phyloP scores from a whole-genome alignment of 2,888 invertebrate genomes.

The Xylota segnis region DNA sequence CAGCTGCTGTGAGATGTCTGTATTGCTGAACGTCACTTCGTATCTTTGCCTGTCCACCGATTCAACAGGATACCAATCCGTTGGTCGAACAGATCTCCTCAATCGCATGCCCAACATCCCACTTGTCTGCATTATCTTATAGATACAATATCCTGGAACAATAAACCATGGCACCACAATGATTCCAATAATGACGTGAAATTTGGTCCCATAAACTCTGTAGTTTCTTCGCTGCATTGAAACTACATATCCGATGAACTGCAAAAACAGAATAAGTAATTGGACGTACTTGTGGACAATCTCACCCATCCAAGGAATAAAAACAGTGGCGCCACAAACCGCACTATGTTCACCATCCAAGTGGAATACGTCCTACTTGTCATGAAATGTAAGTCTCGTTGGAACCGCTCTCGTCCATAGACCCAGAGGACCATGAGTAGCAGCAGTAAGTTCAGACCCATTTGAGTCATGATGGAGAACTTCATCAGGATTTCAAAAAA shows the following conservation, averaged over 20 bases:
- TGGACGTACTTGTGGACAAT: not conserved
- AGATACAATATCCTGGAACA: slow-evolving; percentile 81
- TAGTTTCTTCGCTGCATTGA: too few relatives aligned
- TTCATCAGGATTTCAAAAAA: slow-evolving; percentile 77
- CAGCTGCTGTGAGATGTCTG: slow-evolving; percentile 78
- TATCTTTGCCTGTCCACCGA: slow-evolving; percentile 81
- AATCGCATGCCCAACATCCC: slow-evolving; percentile 80
- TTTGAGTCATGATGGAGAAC: slow-evolving; percentile 79
- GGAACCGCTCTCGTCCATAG: slow-evolving; percentile 89
- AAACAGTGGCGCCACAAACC: slow-evolving; percentile 81
- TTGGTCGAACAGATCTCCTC: slow-evolving; percentile 80
- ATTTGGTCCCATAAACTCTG: slow-evolving; percentile 39
- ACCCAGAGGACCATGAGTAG: slow-evolving; percentile 92
- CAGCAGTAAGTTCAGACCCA: slow-evolving; percentile 87
- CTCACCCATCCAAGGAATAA: slow-evolving; percentile 71
- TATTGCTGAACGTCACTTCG: slow-evolving; percentile 80
- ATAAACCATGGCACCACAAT: slow-evolving; percentile 80
- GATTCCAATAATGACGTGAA: slow-evolving; percentile 37
- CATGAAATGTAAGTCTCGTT: slow-evolving; percentile 90
- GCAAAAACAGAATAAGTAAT: too few relatives aligned
- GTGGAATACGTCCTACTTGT: slow-evolving; percentile 87
- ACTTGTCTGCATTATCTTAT: slow-evolving; percentile 78
- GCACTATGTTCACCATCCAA: slow-evolving; percentile 82
- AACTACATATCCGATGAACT: too few relatives aligned
- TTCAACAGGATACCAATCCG: slow-evolving; percentile 83